Percentiles rank a stretch among this genome's conserved stretches.
These are phyloP conservation scores for Himalopsyche kuldschensis DNA, from an alignment of 2,888 invertebrate species.

Conservation along the genomic window DNA sequence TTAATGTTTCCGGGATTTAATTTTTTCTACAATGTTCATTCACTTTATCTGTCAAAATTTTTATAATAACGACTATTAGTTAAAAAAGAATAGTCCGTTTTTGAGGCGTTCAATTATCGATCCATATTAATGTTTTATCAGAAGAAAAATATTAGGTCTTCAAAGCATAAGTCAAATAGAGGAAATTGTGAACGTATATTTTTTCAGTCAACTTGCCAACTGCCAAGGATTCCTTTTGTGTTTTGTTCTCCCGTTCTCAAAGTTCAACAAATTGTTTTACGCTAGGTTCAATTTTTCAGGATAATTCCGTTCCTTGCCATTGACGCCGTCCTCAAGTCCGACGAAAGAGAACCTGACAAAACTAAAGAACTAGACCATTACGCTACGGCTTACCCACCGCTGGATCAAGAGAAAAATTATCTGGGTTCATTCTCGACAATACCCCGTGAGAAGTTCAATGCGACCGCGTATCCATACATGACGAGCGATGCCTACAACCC, in stretches of 20 bases:
- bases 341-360: constrained; percentile 43
- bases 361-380: constrained; percentile 49
- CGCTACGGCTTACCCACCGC: constrained; percentile 43
- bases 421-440: constrained; percentile 51
- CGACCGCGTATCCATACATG: constrained; percentile 42
- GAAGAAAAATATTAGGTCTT: too few species aligned
- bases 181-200: too few species aligned
- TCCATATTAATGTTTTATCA: too few species aligned
- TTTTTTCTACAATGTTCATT: too few species aligned
- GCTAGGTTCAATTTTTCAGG: constrained; percentile 52
- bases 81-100: too few species aligned
- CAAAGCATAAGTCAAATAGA: too few species aligned
- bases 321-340: constrained; percentile 73
- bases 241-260: background rate
- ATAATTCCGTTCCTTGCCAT: constrained; percentile 87
- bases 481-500: constrained; percentile 49
- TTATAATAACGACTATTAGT: too few species aligned
- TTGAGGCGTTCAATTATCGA: too few species aligned
- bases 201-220: too few species aligned
- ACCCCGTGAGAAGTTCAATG: constrained; percentile 43
- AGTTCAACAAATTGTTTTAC: background rate
- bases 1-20: too few species aligned
- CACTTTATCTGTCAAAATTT: too few species aligned
- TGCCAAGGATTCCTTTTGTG: too few species aligned
- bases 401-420: constrained; percentile 53